Evolutionary conservation across 2,113 vertebrate genomes (phyloP).

Genomic region (Psilopsiagon aurifrons): DNA sequence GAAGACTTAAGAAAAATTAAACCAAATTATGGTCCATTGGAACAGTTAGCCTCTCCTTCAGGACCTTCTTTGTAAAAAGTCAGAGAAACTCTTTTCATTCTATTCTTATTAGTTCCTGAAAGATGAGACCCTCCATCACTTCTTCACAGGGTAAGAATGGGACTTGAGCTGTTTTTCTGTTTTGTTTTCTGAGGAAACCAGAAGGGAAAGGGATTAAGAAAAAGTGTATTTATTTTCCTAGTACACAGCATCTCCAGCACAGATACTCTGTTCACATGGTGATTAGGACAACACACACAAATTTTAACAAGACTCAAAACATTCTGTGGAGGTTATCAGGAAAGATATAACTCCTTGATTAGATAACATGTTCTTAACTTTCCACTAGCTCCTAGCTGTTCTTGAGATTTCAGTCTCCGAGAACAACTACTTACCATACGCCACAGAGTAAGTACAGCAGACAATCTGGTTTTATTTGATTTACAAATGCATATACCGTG

Average conservation of each 20-base stretch:
- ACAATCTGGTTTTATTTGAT: constrained; percentile 3
- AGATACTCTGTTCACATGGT: background rate
- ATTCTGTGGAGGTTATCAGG: background rate
- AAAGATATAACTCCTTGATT: background rate
- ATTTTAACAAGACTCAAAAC: background rate
- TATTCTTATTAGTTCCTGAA: background rate
- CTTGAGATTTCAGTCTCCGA: background rate
- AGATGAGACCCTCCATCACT: background rate
- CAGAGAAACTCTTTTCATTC: background rate
- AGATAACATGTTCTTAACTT: background rate
- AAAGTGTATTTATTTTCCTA: background rate
- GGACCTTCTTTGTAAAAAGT: background rate
- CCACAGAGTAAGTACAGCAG: background rate
- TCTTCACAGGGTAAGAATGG: background rate
- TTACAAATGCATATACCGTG: background rate
- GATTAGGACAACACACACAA: background rate
- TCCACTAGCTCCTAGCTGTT: background rate
- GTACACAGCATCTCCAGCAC: background rate
- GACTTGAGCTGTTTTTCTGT: background rate
- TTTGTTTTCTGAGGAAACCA: background rate
- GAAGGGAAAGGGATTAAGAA: background rate
- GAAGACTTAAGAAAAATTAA: background rate
- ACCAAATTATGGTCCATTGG: background rate
- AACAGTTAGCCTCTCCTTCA: background rate
- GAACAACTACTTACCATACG: background rate